Evolutionary conservation across 2,113 vertebrate species (phyloP).

Genomic region (Tyto alba): DNA sequence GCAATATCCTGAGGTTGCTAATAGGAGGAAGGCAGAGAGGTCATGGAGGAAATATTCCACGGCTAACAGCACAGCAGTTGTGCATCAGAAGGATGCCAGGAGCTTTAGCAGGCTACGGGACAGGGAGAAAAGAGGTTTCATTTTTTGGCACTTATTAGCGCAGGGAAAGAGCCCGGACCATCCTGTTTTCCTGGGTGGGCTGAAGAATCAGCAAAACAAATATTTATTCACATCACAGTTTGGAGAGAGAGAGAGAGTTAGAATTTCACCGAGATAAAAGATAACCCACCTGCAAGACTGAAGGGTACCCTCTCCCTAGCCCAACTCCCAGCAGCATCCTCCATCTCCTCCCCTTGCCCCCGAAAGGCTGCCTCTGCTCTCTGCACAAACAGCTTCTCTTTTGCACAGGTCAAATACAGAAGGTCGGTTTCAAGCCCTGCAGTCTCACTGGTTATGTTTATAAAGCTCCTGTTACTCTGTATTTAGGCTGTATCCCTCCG

Average conservation of each 20-base stretch:
- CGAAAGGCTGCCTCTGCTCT: not conserved
- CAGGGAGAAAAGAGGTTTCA: accelerated
- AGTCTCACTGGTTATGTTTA: not conserved
- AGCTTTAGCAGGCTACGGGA: not conserved
- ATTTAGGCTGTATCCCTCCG: not conserved
- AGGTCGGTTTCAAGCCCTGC: not conserved
- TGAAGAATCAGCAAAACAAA: not conserved
- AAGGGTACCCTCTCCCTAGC: not conserved
- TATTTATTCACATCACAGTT: not conserved
- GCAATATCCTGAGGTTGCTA: not conserved
- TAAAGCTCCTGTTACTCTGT: not conserved
- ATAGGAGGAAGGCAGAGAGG: not conserved
- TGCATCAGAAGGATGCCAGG: not conserved
- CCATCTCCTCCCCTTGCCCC: not conserved
- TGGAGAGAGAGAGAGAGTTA: not conserved
- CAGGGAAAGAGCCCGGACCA: not conserved
- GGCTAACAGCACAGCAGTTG: not conserved
- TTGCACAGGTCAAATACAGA: accelerated
- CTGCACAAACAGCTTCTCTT: not conserved
- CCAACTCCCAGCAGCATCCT: not conserved
- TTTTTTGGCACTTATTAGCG: not conserved
- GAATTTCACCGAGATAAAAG: not conserved
- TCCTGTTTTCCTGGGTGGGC: not conserved
- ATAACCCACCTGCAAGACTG: accelerated
- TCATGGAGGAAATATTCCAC: not conserved